Evolutionary conservation across 2,113 vertebrate species (phyloP).

Genomic region (Pardalotus punctatus): DNA sequence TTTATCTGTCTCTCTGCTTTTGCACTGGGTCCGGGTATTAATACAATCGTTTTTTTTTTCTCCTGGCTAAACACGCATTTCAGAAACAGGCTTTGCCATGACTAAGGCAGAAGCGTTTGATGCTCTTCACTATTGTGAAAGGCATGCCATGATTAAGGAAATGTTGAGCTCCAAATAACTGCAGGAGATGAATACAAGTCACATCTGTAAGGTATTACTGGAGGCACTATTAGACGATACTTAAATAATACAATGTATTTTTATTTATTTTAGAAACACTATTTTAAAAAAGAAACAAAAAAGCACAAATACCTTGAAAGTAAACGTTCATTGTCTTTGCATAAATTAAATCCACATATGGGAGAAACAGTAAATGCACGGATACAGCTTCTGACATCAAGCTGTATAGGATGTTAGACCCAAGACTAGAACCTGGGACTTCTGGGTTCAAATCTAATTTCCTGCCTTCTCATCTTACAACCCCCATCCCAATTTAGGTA

Average conservation of each 20-base stretch:
- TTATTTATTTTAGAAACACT: neutral
- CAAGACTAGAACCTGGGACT: neutral
- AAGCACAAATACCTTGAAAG: fast-evolving
- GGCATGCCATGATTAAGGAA: neutral
- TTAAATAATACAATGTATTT: neutral
- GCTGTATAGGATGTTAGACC: fast-evolving
- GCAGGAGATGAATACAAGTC: neutral
- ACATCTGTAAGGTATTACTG: neutral
- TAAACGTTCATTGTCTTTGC: neutral
- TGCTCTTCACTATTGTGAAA: neutral
- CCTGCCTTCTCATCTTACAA: neutral
- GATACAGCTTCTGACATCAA: neutral
- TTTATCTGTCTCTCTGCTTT: neutral
- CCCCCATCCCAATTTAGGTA: neutral
- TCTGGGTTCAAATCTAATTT: neutral
- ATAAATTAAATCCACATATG: neutral
- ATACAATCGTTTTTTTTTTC: neutral
- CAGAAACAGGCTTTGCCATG: neutral
- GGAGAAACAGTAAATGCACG: neutral
- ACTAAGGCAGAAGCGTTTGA: neutral
- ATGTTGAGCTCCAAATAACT: neutral
- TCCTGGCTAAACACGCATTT: neutral
- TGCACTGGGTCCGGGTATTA: neutral
- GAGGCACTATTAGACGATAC: neutral
- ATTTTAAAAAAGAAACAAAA: neutral